Conservation (phyloP, 2,113 vertebrate species). For the Chionomys nivalis region DNA sequence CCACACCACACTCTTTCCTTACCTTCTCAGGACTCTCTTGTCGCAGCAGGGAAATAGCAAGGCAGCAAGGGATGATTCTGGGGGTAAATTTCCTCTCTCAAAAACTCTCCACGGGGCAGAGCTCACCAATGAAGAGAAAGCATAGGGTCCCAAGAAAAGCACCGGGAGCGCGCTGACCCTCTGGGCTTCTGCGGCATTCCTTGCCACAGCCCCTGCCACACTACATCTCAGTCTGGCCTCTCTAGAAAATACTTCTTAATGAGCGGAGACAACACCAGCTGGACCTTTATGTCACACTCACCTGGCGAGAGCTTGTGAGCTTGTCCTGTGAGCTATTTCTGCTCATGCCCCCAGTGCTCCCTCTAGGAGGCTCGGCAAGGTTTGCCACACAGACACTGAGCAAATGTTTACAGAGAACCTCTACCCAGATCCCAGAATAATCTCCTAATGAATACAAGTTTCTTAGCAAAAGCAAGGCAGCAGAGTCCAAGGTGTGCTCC, state of each 20-base stretch:
- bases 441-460: conserved; percentile 8
- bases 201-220: neutral
- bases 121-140: neutral
- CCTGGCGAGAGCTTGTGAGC: neutral
- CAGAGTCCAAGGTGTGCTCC: neutral
- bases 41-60: neutral
- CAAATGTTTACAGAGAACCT: conserved; percentile 40
- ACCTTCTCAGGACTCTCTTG: neutral
- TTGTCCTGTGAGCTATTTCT: neutral
- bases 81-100: neutral
- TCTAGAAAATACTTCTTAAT: neutral
- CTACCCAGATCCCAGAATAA: conserved; percentile 34
- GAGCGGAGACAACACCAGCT: neutral
- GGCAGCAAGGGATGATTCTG: neutral
- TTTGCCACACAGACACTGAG: neutral
- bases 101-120: neutral
- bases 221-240: neutral
- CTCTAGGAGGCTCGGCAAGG: neutral
- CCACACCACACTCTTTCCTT: neutral
- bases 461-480: conserved; percentile 20
- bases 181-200: neutral
- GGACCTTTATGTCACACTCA: neutral
- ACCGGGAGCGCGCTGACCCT: neutral
- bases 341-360: neutral
- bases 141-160: neutral